These are phyloP conservation scores for Aporrectodea caliginosa DNA, from an alignment of 1,140 invertebrate genomes.

Conservation along the genomic window DNA sequence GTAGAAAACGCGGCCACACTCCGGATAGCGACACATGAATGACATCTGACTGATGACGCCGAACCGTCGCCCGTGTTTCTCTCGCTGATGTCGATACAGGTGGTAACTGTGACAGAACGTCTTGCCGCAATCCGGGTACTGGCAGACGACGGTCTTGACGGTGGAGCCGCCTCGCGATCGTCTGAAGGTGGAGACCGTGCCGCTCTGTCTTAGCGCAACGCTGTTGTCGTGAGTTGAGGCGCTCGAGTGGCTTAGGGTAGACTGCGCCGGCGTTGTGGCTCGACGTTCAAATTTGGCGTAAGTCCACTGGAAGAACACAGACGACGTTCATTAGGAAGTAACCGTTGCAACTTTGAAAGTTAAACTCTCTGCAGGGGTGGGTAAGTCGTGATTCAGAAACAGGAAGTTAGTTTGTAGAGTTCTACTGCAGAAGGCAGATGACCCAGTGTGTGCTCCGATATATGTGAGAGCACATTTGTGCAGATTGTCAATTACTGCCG, in stretches of 20 bases:
- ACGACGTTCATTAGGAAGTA: neutral
- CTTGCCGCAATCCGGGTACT: slow-evolving; percentile 23
- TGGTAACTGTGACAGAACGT: slow-evolving; percentile 24
- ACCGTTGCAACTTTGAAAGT: too few species aligned
- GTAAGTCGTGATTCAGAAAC: too few species aligned
- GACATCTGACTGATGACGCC: slow-evolving; percentile 18
- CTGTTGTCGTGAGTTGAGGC: neutral
- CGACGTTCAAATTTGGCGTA: neutral
- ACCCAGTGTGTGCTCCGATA: too few species aligned
- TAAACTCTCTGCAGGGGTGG: too few species aligned
- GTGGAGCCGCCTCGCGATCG: neutral
- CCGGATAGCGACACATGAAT: slow-evolving; percentile 13
- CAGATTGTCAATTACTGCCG: too few species aligned
- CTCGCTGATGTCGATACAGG: slow-evolving; percentile 19
- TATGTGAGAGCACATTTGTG: too few species aligned
- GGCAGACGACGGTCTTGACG: slow-evolving; percentile 23
- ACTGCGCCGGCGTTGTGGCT: neutral
- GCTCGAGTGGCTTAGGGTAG: neutral
- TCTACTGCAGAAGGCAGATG: too few species aligned
- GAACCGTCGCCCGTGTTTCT: slow-evolving; percentile 17
- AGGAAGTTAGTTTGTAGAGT: too few species aligned
- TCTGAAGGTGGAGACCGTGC: neutral
- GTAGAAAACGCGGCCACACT: slow-evolving; percentile 20
- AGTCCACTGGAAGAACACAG: neutral
- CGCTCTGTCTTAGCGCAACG: neutral